Conservation (phyloP, 2,113 vertebrate genomes). For the Paratilapia polleni region DNA sequence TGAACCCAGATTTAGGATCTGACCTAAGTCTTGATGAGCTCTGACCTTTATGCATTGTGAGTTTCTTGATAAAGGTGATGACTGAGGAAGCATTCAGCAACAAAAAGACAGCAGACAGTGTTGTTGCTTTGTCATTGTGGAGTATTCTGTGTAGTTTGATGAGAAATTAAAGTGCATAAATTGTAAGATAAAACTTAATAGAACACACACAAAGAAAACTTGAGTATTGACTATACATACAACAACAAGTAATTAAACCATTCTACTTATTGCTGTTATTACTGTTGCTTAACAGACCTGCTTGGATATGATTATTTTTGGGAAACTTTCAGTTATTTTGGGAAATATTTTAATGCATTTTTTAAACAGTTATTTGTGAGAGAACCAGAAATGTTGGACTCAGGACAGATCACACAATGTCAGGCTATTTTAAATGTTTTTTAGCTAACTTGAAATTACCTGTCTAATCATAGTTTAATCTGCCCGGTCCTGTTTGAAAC, state of each 20-base stretch:
- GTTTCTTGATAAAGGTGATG: not conserved
- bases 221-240: not conserved
- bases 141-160: not conserved
- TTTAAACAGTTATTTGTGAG: not conserved
- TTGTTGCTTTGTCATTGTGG: not conserved
- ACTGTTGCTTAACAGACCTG: not conserved
- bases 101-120: not conserved
- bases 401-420: not conserved
- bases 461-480: no score
- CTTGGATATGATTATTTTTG: not conserved
- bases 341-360: not conserved
- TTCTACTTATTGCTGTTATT: not conserved
- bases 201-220: not conserved
- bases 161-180: not conserved
- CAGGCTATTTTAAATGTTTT: not conserved
- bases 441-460: no score
- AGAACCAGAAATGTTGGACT: not conserved
- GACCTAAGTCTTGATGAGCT: constrained; percentile 83
- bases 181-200: not conserved
- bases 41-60: constrained; percentile 47
- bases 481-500: not conserved
- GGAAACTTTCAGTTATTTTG: not conserved
- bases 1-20: constrained; percentile 67
- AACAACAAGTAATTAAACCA: not conserved
- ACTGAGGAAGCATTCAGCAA: not conserved